These are phyloP conservation scores for Macheiramphus alcinus DNA, from an alignment of 2,113 vertebrate species.

Conservation along the genomic window DNA sequence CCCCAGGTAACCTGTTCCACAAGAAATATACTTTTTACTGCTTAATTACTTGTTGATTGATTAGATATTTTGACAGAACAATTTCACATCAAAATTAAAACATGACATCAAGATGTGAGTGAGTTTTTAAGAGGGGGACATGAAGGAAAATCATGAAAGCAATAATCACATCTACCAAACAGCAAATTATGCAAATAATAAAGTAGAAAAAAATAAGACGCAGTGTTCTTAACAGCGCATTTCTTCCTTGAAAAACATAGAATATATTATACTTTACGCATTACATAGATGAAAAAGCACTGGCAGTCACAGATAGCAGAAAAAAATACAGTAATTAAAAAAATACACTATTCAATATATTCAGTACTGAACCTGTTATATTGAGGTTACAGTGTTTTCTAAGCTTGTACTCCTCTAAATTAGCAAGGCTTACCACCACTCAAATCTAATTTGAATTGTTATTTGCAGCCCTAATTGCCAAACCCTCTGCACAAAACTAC, in stretches of 20 bases:
- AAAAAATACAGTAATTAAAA: not conserved
- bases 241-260: not conserved
- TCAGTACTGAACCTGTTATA: not conserved
- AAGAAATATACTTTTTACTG: not conserved
- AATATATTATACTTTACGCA: not conserved
- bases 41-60: not conserved
- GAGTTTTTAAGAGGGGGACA: not conserved
- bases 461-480: constrained; percentile 47
- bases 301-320: not conserved
- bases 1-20: not conserved
- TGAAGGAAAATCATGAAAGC: not conserved
- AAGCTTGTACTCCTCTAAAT: constrained; percentile 35
- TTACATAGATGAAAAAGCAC: not conserved
- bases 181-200: not conserved
- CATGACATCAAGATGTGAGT: not conserved
- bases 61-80: not conserved
- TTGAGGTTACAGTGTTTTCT: constrained; percentile 1
- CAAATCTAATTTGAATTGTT: constrained; percentile 62
- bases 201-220: not conserved
- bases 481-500: constrained; percentile 13
- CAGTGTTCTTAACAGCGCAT: accelerated
- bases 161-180: not conserved
- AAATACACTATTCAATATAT: not conserved
- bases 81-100: not conserved
- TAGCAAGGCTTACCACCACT: constrained; percentile 1